Base-by-base conservation (phyloP, 2,113 vertebrate species). In the Conger conger region DNA sequence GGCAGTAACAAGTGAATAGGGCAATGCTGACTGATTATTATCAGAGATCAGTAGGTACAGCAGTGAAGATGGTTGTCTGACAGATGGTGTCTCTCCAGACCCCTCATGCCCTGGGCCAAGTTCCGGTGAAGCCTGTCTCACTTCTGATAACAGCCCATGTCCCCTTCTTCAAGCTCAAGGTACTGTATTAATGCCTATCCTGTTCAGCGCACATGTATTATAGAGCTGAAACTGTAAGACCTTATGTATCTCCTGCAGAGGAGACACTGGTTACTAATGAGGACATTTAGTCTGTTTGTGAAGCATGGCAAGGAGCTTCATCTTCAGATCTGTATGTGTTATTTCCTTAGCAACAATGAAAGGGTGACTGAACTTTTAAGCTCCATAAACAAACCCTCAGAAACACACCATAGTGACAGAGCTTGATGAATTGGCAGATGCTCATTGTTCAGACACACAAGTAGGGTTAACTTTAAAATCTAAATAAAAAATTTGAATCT, bases 161-260 rank as follows among this genome's bases (percentile, higher is more conserved):
- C 87, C 94, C 95, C 37, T 95, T 96, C 90, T 95, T 97, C 0
- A 90, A 90, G 38, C 92, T 99, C 80, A 95, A 98, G 93, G 98
- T 99, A 86, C 17, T 30, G n/a, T 78, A 3, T 7, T 30, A 45
- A 23, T 54, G 35, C 23, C 68, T 73, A 0, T 73, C 68, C 57
- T 63, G 20, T 63, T 20, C 18, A 63, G 27, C n/a, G 33, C 68
- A 73, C 20, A 30, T 3, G 27, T 33, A n/a, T n/a, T n/a, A n/a
- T n/a, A 73, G n/a, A 73, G 2, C 68, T 33, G 68, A 73, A 73
- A 73, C 68, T 33, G 23, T n/a, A 6, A 33, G 68, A 9, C n/a
- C n/a, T 27, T 63, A 3, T 23, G 68, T 33, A n/a, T n/a, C 68
- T 73, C 0, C n/a, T 13, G 33, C n/a, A 73, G 27, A 73, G 68